Percentiles rank a stretch among this genome's conserved stretches.
Evolutionary conservation across 2,113 vertebrate genomes (phyloP).

Genomic region (Rhea pennata): DNA sequence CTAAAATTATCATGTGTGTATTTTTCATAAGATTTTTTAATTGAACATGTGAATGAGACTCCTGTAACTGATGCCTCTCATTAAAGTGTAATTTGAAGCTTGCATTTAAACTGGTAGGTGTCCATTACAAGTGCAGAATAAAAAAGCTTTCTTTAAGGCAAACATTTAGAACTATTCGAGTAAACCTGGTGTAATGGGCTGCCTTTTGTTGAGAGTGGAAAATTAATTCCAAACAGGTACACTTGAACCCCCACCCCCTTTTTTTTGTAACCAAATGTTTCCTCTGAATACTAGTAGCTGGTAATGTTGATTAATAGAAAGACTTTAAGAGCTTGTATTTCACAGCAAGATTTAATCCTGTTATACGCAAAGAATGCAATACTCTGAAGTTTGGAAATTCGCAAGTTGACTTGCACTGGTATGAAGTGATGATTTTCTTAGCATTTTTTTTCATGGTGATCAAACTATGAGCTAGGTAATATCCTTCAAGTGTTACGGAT

Average conservation of each 20-base stretch:
- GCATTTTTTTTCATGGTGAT: not conserved
- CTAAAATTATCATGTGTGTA: not conserved
- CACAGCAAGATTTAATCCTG: not conserved
- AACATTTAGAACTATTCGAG: not conserved
- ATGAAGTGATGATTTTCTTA: not conserved
- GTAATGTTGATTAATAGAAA: not conserved
- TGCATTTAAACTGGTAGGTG: not conserved
- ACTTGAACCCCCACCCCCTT: not conserved
- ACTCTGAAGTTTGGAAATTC: not conserved
- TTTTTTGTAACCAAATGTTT: not conserved
- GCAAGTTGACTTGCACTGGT: not conserved
- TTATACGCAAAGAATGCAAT: not conserved
- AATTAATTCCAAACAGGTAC: not conserved
- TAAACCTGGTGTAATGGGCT: not conserved
- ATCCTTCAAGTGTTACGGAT: not conserved
- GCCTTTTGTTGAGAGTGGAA: not conserved
- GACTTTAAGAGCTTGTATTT: not conserved
- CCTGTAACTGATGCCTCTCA: constrained; percentile 47
- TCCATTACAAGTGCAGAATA: not conserved
- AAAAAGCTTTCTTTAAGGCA: not conserved
- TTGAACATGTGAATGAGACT: not conserved
- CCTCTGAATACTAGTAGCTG: not conserved
- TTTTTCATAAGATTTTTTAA: not conserved
- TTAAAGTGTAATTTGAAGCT: constrained; percentile 37
- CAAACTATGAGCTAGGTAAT: not conserved